Evolutionary conservation across 2,888 invertebrate genomes (phyloP).

Genomic region (Cerastoderma edule): DNA sequence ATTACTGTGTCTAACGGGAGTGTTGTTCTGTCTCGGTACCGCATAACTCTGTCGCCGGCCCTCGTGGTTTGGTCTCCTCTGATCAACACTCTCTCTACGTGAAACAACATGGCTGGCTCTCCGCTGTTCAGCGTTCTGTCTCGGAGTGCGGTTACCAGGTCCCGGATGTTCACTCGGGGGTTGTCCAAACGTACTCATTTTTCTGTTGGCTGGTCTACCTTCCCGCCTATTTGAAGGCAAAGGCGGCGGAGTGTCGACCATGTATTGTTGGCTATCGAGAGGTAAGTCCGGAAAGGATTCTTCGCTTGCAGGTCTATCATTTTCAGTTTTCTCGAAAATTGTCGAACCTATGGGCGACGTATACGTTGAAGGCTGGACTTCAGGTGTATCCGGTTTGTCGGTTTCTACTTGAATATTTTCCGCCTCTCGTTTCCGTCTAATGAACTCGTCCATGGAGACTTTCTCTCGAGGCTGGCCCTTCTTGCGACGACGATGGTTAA

Average conservation of each 20-base stretch:
- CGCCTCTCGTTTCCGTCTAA: slow-evolving; percentile 8
- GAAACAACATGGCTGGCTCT: neutral
- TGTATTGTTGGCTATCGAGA: slow-evolving; percentile 1
- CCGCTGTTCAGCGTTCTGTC: neutral
- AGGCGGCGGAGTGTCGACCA: slow-evolving; percentile 13
- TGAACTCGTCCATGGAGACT: slow-evolving; percentile 20
- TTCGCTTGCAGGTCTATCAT: neutral
- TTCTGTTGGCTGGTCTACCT: slow-evolving; percentile 4
- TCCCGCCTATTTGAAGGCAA: slow-evolving; percentile 4
- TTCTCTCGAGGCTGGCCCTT: slow-evolving; percentile 10
- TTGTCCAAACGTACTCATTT: neutral
- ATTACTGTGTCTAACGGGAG: neutral
- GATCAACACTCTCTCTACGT: neutral
- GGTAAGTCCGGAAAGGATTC: neutral
- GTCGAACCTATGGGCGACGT: neutral
- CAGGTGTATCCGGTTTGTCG: neutral
- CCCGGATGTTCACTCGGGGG: neutral
- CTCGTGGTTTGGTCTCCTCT: neutral
- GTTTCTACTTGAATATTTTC: slow-evolving; percentile 22
- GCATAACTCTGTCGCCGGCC: slow-evolving; percentile 2
- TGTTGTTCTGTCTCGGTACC: neutral
- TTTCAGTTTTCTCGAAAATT: neutral
- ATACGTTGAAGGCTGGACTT: neutral
- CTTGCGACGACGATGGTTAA: slow-evolving; percentile 4
- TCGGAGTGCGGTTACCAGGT: too few relatives aligned